Evolutionary conservation across 2,113 vertebrate species (phyloP).

Genomic region (Dendrocopos noguchii): DNA sequence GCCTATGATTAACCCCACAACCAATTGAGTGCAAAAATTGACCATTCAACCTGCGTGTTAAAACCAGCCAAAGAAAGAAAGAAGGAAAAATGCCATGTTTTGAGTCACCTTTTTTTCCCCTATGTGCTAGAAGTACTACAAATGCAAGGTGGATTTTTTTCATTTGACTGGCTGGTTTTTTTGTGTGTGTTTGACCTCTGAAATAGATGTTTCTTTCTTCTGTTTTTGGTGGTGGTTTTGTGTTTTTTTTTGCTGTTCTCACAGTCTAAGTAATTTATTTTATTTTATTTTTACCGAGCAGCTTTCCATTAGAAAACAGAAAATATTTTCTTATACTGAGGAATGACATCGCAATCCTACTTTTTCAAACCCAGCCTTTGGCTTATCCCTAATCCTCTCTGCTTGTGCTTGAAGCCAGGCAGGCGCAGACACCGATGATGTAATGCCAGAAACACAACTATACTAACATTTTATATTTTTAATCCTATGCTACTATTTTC

Average conservation of each 20-base stretch:
- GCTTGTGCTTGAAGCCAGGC: background rate
- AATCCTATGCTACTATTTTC: conserved; percentile 58
- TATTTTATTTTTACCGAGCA: background rate
- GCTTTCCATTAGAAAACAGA: background rate
- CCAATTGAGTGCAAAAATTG: conserved; percentile 76
- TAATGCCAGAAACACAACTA: conserved; percentile 38
- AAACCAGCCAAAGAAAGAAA: conserved; percentile 46
- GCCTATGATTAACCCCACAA: conserved; percentile 81
- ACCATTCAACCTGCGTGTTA: conserved; percentile 66
- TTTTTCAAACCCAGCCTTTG: background rate
- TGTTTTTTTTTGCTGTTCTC: background rate
- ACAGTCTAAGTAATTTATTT: background rate
- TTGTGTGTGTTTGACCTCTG: too few species aligned
- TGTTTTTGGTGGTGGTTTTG: too few species aligned
- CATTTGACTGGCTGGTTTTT: background rate
- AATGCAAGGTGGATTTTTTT: background rate
- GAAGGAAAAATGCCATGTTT: background rate
- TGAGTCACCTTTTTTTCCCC: background rate
- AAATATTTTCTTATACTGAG: background rate
- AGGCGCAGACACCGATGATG: conserved; percentile 18
- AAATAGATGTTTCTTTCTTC: too few species aligned
- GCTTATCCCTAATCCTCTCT: background rate
- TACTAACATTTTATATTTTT: conserved; percentile 13
- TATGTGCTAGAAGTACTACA: background rate
- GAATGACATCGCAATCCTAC: background rate